Conservation (phyloP, 2,797 vertebrate genomes). For the Argya squamiceps region DNA sequence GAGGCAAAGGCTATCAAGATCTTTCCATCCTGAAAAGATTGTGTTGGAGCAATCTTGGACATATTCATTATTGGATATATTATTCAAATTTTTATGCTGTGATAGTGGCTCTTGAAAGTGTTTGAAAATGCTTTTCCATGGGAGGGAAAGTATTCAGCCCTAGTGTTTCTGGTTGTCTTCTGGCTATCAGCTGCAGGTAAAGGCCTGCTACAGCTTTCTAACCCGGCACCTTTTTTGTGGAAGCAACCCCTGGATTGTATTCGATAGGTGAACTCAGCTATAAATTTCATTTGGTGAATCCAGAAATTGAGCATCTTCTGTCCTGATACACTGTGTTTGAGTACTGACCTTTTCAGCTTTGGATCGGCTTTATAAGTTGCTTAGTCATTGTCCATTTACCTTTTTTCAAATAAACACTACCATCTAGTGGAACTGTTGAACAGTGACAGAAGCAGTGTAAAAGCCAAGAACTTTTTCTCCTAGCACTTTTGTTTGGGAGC, state of each 20-base stretch:
- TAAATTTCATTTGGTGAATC: background rate
- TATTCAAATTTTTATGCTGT: background rate
- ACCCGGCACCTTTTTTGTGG: background rate
- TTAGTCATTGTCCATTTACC: background rate
- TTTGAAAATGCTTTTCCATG: background rate
- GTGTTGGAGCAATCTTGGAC: background rate
- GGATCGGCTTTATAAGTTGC: too few species aligned
- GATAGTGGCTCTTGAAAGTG: background rate
- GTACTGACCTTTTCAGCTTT: background rate
- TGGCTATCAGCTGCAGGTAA: background rate
- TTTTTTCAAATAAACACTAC: background rate
- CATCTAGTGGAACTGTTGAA: background rate
- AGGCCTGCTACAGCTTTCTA: background rate
- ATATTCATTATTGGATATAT: background rate
- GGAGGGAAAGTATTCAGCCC: background rate
- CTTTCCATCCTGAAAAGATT: background rate
- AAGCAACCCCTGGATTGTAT: background rate
- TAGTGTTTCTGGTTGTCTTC: background rate
- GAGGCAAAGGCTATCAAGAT: background rate
- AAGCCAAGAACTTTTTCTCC: background rate
- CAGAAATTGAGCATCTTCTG: background rate
- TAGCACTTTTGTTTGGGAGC: background rate
- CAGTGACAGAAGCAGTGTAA: fast-evolving
- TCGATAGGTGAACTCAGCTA: background rate
- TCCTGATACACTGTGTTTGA: background rate